Conservation (phyloP, 2,888 invertebrate species). For the Pasiphila rectangulata region DNA sequence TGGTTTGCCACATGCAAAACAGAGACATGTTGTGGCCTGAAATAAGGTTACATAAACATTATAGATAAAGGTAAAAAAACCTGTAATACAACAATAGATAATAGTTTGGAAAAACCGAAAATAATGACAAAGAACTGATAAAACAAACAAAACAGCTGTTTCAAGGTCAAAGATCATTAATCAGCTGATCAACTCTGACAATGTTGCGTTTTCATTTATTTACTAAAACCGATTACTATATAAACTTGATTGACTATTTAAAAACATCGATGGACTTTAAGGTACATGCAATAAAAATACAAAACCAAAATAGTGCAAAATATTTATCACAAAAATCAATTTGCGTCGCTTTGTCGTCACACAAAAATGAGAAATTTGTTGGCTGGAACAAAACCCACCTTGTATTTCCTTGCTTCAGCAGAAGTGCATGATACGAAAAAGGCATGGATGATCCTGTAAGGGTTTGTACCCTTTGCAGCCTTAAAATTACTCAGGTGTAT, state of each 20-base stretch:
- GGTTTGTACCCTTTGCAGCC: conserved; percentile 86
- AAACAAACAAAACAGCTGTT: conserved; percentile 58
- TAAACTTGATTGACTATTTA: no score
- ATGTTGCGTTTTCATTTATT: no score
- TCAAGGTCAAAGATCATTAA: conserved; percentile 66
- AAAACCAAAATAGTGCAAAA: background rate
- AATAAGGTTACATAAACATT: conserved; percentile 24
- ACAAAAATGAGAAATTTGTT: conserved; percentile 15
- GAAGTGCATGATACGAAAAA: conserved; percentile 92
- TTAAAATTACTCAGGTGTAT: conserved; percentile 90
- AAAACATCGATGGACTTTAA: no score
- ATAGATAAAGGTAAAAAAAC: no score
- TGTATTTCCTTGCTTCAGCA: conserved; percentile 89
- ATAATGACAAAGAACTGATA: background rate
- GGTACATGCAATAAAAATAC: no score
- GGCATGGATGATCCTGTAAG: conserved; percentile 90
- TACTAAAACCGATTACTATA: no score
- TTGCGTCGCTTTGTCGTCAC: conserved; percentile 36
- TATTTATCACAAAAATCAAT: conserved; percentile 21
- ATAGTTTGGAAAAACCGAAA: background rate
- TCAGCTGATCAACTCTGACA: conserved; percentile 79
- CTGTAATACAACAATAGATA: background rate
- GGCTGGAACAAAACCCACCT: conserved; percentile 83
- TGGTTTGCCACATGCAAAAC: conserved; percentile 89
- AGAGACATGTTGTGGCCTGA: conserved; percentile 89